Conservation (phyloP, 2,888 invertebrate genomes). For the Leucoptera coffeella region DNA sequence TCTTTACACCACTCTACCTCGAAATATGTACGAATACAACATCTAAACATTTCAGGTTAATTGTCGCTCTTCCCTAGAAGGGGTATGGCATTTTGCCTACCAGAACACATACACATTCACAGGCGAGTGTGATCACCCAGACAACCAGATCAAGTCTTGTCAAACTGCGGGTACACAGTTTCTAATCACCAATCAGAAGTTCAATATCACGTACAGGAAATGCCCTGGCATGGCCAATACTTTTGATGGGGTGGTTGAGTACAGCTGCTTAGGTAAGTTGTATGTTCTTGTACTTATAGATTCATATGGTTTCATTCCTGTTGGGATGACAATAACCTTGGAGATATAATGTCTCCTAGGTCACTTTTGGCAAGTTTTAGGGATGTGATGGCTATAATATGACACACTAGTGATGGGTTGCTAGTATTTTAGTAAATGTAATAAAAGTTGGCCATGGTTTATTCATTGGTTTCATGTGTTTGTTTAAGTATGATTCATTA, state of each 20-base stretch:
- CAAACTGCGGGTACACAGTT: constrained; percentile 95
- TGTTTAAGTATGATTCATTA: no score
- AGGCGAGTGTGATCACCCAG: constrained; percentile 84
- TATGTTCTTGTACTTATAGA: background rate
- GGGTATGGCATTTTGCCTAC: constrained; percentile 94
- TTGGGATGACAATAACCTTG: no score
- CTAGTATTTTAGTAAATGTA: no score
- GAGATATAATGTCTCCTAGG: no score
- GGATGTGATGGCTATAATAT: no score
- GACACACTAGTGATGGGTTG: no score
- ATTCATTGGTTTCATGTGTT: no score
- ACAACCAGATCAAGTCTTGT: constrained; percentile 87
- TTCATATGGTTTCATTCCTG: no score
- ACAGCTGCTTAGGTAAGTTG: constrained; percentile 69
- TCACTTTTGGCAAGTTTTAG: no score
- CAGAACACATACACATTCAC: constrained; percentile 87
- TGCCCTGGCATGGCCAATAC: constrained; percentile 90
- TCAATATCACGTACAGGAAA: constrained; percentile 87
- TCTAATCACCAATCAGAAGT: constrained; percentile 93
- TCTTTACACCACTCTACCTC: no score
- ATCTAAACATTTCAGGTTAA: constrained; percentile 52
- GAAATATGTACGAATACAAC: no score
- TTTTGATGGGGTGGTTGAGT: constrained; percentile 87
- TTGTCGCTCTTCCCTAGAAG: constrained; percentile 87
- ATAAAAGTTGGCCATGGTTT: no score